Base-by-base conservation (phyloP, 2,888 invertebrate genomes). In the Apantesis nais region DNA sequence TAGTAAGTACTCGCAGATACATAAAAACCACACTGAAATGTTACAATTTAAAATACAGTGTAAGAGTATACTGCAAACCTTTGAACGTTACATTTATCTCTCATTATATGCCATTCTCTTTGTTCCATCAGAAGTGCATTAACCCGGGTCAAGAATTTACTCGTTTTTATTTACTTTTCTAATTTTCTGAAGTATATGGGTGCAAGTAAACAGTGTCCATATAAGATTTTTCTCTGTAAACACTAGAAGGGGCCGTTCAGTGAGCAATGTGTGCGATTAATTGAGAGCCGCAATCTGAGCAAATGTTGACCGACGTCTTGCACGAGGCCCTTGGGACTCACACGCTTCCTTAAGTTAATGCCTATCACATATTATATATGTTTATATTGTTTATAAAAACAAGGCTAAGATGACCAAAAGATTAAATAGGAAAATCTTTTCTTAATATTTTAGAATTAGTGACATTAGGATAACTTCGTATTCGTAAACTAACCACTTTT, bases 211-310 rank as follows among this genome's bases (percentile, higher is more conserved):
- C 67, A 67, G 19, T 63, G 63, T 62, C 62, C 63, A 61, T 66
- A 48, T 66, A 25, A 58, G 72, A 71, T 74, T 75, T 78, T 73
- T 77, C 39, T 58, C 22, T 65, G 66, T 66, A 75, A 81, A 81
- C 70, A 81, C 64, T 22, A 29, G 16, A 70, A 73, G 75, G 78
- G 76, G 78, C 79, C 75, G 70, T 75, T 76, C 72, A 74, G 78
- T 82, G 81, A 80, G 82, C 75, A 78, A 80, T 82, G 83, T 83
- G 78, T 85, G 82, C 80, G 79, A 87, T 88, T 87, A 87, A 88
- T 87, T 88, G 87, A 82, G 79, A 75, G 76, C 85, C 83, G 75
- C 85, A 84, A 84, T 83, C 82, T 75, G 75, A 73, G 81, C 77
- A 85, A 84, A 86, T 85, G 80, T 85, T 86, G 81, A 82, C 84